These are phyloP conservation scores for Hormiphora californensis DNA, from an alignment of 37 sponge, comb jelly and placozoan genomes.

Conservation along the genomic window DNA sequence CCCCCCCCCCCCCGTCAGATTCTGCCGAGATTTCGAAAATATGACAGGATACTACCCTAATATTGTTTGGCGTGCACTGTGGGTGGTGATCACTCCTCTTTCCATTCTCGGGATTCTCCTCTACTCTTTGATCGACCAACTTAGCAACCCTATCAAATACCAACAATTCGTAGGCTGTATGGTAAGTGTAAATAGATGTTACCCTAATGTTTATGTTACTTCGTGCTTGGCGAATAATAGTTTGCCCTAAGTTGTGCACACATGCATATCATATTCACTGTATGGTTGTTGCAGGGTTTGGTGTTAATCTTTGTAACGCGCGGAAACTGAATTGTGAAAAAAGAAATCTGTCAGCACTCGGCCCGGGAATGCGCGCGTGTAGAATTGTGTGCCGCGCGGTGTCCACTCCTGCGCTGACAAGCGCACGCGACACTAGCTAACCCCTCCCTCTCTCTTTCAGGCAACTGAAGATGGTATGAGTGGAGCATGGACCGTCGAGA, in stretches of 20 bases:
- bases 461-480: too few relatives aligned
- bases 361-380: too few relatives aligned
- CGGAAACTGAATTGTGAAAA: neutral
- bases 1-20: too few relatives aligned
- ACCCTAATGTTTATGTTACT: neutral
- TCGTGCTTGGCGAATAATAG: neutral
- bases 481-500: neutral
- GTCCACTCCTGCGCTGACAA: too few relatives aligned
- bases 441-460: too few relatives aligned
- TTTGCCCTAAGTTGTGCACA: neutral
- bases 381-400: too few relatives aligned
- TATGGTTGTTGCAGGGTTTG: neutral
- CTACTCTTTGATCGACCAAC: slow-evolving; percentile 47
- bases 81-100: slow-evolving; percentile 22
- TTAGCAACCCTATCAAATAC: neutral
- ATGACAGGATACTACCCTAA: slow-evolving; percentile 53
- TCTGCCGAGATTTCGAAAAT: slow-evolving; percentile 35
- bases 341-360: too few relatives aligned
- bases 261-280: too few relatives aligned
- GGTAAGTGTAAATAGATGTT: neutral
- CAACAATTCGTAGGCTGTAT: neutral
- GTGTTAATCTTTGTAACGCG: neutral
- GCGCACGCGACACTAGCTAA: too few relatives aligned
- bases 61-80: slow-evolving; percentile 1
- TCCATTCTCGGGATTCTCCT: neutral